Percentiles rank a stretch among this genome's conserved stretches.
Evolutionary conservation across 2,888 invertebrate species (phyloP).

Genomic region (Synergus umbraculus): DNA sequence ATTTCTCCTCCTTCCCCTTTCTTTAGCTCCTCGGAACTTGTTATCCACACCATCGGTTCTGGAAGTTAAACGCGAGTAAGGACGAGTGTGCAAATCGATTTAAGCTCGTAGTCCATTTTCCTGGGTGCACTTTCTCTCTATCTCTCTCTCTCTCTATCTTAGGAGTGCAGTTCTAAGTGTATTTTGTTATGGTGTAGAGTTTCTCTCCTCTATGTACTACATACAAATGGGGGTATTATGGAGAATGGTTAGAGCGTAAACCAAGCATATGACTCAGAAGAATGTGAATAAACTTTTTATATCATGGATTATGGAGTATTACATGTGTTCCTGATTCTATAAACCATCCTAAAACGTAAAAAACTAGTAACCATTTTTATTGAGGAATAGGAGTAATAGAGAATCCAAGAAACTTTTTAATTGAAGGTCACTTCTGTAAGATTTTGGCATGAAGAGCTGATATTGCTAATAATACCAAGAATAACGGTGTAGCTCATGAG

Average conservation of each 20-base stretch:
- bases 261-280: no score
- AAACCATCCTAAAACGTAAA: no score
- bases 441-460: background rate
- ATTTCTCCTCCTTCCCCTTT: background rate
- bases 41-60: constrained; percentile 1
- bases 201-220: background rate
- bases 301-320: no score
- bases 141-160: background rate
- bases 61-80: constrained; percentile 3
- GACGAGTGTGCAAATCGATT: constrained; percentile 9
- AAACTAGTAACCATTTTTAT: no score
- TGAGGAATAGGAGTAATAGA: no score
- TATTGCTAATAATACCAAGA: background rate
- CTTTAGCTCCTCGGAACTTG: constrained; percentile 6
- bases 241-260: no score
- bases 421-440: background rate
- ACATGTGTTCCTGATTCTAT: no score
- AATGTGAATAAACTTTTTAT: no score
- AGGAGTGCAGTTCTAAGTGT: no score
- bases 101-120: background rate
- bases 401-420: background rate
- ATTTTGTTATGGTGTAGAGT: background rate
- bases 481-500: background rate
- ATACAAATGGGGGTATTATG: no score
- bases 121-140: background rate